Percentiles rank a stretch among this genome's conserved stretches.
Conservation (phyloP, 2,113 vertebrate genomes). For the Salvelinus alpinus region DNA sequence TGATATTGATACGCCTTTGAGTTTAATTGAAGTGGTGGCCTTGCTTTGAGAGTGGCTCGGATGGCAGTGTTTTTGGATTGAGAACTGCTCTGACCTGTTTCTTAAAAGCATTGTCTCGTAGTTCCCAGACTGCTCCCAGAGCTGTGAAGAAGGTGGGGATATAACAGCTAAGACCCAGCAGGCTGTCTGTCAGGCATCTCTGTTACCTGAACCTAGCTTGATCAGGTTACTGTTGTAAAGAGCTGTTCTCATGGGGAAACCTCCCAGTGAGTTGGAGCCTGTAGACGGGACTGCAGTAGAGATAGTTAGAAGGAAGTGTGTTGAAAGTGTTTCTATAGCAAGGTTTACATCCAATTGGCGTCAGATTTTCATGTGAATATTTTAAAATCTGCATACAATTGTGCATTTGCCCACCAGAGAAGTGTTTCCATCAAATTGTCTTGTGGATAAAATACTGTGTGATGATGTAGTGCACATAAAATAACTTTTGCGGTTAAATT, state of each 20-base stretch:
- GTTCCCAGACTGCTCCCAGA: background rate
- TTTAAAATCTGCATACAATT: too few species aligned
- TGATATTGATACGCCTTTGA: slow-evolving; percentile 53
- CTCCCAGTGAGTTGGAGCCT: background rate
- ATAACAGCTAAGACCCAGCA: slow-evolving; percentile 30
- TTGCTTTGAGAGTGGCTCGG: slow-evolving; percentile 48
- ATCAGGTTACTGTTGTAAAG: slow-evolving; percentile 53
- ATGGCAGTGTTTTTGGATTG: slow-evolving; percentile 58
- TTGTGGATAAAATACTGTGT: too few species aligned
- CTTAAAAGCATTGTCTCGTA: background rate
- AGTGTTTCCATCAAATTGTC: too few species aligned
- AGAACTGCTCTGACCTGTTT: slow-evolving; percentile 61
- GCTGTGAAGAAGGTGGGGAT: slow-evolving; percentile 46
- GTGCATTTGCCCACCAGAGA: too few species aligned
- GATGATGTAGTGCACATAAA: too few species aligned
- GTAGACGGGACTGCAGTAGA: background rate
- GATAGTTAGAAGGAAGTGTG: too few species aligned
- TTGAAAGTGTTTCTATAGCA: too few species aligned
- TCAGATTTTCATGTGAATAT: too few species aligned
- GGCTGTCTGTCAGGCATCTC: slow-evolving; percentile 40
- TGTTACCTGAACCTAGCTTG: slow-evolving; percentile 48
- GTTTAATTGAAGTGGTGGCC: slow-evolving; percentile 34
- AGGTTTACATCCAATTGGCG: too few species aligned
- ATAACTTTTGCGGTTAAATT: too few species aligned
- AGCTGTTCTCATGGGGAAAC: slow-evolving; percentile 38